Conservation (phyloP, 2,113 vertebrate genomes). For the Lutjanus erythropterus region DNA sequence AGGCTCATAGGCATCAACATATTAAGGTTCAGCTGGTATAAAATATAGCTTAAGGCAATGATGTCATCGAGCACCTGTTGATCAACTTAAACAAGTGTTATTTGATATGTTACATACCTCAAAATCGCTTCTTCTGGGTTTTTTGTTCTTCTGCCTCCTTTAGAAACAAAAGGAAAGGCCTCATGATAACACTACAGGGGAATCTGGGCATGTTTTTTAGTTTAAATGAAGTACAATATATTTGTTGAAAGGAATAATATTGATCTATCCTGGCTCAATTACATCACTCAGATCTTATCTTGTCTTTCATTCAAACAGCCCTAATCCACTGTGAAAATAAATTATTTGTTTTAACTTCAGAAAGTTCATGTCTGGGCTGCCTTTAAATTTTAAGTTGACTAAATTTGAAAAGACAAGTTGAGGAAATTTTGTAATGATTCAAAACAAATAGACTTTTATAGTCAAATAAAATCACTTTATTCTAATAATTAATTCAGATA, state of each 20-base stretch:
- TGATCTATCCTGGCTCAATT: not conserved
- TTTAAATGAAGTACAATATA: not conserved
- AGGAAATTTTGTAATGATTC: too few relatives aligned
- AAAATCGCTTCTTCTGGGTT: too few relatives aligned
- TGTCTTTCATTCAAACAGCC: not conserved
- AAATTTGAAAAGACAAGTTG: too few relatives aligned
- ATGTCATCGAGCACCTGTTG: slow-evolving; percentile 10
- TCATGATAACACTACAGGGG: not conserved
- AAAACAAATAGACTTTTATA: too few relatives aligned
- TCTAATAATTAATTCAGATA: too few relatives aligned
- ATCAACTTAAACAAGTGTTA: not conserved
- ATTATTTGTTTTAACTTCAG: too few relatives aligned
- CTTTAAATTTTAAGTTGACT: too few relatives aligned
- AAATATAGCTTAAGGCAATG: not conserved
- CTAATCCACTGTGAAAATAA: too few relatives aligned
- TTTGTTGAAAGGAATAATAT: not conserved
- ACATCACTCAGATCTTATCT: not conserved
- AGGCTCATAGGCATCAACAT: slow-evolving; percentile 2
- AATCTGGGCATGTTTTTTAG: not conserved
- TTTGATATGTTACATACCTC: too few relatives aligned
- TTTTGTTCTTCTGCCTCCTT: not conserved
- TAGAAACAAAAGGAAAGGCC: not conserved
- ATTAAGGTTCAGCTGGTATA: not conserved
- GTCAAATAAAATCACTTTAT: too few relatives aligned
- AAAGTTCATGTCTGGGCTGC: too few relatives aligned